Evolutionary conservation across 2,113 vertebrate genomes (phyloP), one percentile per base, ranked within the genome.

Genomic region (Lagopus muta): DNA sequence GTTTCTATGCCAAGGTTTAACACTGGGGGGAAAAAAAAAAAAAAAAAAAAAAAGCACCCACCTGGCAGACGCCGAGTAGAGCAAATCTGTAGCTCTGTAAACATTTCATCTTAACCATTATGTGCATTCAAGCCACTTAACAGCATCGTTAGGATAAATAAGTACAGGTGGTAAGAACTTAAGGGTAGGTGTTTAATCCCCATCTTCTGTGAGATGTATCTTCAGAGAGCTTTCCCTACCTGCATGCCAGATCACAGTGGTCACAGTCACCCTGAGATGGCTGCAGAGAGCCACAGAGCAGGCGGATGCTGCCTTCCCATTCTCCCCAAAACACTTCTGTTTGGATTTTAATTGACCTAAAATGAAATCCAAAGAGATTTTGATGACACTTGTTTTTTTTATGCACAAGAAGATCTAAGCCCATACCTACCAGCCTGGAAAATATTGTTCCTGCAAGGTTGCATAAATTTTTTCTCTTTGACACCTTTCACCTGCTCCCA

Each of bases 401-500:
- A 11, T 27, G 32, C 52, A 50, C 20, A n/a, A 54, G 55, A 52
- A 77, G 70, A 66, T 20, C 30, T 55, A 76, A 71, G 7, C 14
- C 28, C 12, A 6, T 25, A 55, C 61, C 42, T 32, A 30, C 11
- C 38, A 82, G 47, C 32, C 13, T 54, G 42, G 57, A 65, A 82
- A 88, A 66, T 0, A 2, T 10, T 64, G 45, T 7, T 73, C 32
- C 28, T 36, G 32, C 27, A n/a, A 82, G 10, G 17, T 2, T 70
- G 28, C n/a, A 25, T 8, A 7, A 13, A 27, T 48, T 60, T 27
- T 40, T 77, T 40, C 43, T 0, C 1, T 57, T 48, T 50, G 47
- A 88, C 62, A 65, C 22, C 62, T 70, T 90, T 48, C 78, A 77
- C 67, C 76, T 76, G 73, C 48, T 92, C 58, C 72, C 42, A 61